Base-by-base conservation (phyloP, 2,113 vertebrate genomes). In the Corvus cornix region DNA sequence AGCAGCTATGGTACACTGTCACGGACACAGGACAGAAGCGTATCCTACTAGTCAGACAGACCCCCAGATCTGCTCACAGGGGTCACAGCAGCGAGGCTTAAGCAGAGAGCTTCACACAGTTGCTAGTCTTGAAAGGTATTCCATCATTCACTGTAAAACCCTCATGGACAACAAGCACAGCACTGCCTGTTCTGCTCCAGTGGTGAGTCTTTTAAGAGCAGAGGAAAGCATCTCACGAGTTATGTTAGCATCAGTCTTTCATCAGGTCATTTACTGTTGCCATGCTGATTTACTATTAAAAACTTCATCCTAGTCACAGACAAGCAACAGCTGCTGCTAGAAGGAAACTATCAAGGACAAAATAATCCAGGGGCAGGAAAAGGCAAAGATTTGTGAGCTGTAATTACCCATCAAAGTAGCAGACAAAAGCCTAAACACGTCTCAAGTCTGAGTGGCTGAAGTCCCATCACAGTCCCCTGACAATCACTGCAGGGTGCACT, bases 401-500 rank as follows among this genome's bases (percentile, higher is more conserved):
- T 30, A n/a, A 59, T 33, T 19, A 73, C 7, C 10, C 51, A 53
- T 13, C 21, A 52, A n/a, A 85, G 58, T 0, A 86, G 55, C 59
- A 79, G 55, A 77, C 21, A 80, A 55, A 79, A 58, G 51, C 12
- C 26, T 27, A 13, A 0, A 0, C 0, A 16, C 24, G 15, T 39
- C 30, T 21, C 37, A 44, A 28, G 17, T 11, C 49, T 59, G 33
- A 58, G n/a, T 3, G 53, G 44, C 70, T 68, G 31, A 49, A 72
- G 62, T 16, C 17, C 30, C 41, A 43, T 7, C 23, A 10, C 23
- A 3, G 44, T 5, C 2, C 3, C 49, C 37, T 20, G 14, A 3
- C 2, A 35, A 14, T 4, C 4, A 41, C 6, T n/a, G 62, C 58
- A 67, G 62, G 58, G 46, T 44, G 56, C 91, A 98, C 99, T 99